Percentiles rank a stretch among this genome's conserved stretches.
These are phyloP conservation scores for Latrodectus hesperus DNA, from an alignment of 2,888 invertebrate species.

Conservation along the genomic window DNA sequence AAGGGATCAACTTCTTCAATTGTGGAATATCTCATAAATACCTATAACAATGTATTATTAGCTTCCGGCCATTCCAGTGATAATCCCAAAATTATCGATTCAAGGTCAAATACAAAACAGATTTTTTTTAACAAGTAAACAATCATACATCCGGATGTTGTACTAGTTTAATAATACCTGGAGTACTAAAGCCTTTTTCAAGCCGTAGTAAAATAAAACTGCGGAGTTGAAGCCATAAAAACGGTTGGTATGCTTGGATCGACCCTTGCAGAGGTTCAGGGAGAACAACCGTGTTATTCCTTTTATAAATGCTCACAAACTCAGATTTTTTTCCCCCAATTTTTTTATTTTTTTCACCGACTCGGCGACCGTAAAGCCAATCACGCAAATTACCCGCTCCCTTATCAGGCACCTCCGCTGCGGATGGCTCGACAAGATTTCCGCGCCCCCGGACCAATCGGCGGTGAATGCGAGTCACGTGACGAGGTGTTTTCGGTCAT, in stretches of 20 bases:
- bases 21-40: too few relatives aligned
- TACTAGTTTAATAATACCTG: too few relatives aligned
- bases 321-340: not conserved
- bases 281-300: conserved; percentile 28
- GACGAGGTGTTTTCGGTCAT: not conserved
- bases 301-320: conserved; percentile 59
- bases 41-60: too few relatives aligned
- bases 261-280: not conserved
- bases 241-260: not conserved
- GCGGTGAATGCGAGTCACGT: conserved; percentile 20
- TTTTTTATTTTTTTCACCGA: conserved; percentile 32
- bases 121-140: too few relatives aligned
- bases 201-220: too few relatives aligned
- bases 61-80: too few relatives aligned
- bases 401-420: conserved; percentile 41
- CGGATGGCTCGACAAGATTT: conserved; percentile 12
- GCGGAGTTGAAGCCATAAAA: conserved; percentile 38
- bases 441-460: conserved; percentile 39
- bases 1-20: too few relatives aligned
- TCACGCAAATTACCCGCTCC: conserved; percentile 59
- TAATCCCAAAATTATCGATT: too few relatives aligned
- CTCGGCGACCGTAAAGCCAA: conserved; percentile 61
- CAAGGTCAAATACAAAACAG: too few relatives aligned
- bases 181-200: too few relatives aligned
- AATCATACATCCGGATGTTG: too few relatives aligned